Percentiles rank a stretch among this genome's conserved stretches.
These are phyloP conservation scores for Telenomus remus DNA, from an alignment of 1,140 invertebrate genomes.

Conservation along the genomic window DNA sequence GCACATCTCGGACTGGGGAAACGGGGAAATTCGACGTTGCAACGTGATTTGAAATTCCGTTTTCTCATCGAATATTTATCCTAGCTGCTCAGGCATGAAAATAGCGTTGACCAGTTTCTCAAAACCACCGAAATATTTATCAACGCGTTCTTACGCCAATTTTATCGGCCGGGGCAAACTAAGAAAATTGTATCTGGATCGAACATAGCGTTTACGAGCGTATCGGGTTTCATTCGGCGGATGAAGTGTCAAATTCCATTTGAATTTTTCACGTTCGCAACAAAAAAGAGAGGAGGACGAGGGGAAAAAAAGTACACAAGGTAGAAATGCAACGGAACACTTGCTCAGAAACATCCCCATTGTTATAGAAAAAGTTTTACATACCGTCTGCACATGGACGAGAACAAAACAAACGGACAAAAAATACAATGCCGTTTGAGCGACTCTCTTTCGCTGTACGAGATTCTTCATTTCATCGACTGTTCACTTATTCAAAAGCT, in stretches of 20 bases:
- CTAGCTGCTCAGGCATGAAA: too few relatives aligned
- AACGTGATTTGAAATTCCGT: not conserved
- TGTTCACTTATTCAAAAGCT: constrained; percentile 12
- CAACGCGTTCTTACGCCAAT: too few relatives aligned
- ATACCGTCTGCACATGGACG: constrained; percentile 1
- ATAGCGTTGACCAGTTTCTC: too few relatives aligned
- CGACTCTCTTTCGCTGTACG: constrained; percentile 1
- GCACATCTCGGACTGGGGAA: constrained; percentile 8
- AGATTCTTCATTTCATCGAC: constrained; percentile 12
- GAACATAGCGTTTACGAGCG: too few relatives aligned
- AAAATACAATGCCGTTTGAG: constrained; percentile 6
- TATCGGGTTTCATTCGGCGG: not conserved
- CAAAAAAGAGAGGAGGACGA: not conserved
- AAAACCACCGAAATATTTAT: too few relatives aligned
- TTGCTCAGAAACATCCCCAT: too few relatives aligned
- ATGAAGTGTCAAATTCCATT: constrained; percentile 7
- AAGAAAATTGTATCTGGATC: too few relatives aligned
- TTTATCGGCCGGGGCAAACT: too few relatives aligned
- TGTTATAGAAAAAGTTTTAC: constrained; percentile 8
- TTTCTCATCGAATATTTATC: constrained; percentile 2
- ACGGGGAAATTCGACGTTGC: not conserved
- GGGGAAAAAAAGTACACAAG: constrained; percentile 6
- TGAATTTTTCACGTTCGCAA: not conserved
- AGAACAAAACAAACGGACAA: constrained; percentile 11
- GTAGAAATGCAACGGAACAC: not conserved